Conservation (phyloP, 2,888 invertebrate species). For the Liodrosophila aerea region DNA sequence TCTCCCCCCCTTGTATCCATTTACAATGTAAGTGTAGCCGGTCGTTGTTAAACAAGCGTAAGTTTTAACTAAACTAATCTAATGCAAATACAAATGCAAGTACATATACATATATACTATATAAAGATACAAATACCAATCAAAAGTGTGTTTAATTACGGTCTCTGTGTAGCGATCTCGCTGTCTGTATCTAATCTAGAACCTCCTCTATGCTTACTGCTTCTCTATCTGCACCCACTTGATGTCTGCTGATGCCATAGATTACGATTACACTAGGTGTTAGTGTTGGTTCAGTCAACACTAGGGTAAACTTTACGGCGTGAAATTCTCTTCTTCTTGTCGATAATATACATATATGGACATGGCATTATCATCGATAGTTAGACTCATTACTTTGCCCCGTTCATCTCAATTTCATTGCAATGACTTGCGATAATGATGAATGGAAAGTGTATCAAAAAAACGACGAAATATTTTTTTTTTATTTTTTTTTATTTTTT, state of each 20-base stretch:
- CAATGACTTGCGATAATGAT: no score
- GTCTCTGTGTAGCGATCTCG: neutral
- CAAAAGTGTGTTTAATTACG: conserved; percentile 11
- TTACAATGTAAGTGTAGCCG: conserved; percentile 48
- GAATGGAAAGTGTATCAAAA: no score
- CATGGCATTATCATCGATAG: no score
- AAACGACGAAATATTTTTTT: no score
- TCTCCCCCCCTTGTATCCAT: conserved; percentile 23
- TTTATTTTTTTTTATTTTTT: no score
- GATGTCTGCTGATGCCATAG: neutral
- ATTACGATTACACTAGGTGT: no score
- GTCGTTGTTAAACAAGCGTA: conserved; percentile 58
- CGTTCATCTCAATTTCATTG: no score
- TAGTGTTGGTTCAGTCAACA: neutral
- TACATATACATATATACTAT: conserved; percentile 23
- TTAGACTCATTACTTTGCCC: no score
- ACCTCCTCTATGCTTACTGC: neutral
- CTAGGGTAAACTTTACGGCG: no score
- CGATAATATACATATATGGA: no score
- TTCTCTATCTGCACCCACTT: conserved; percentile 3
- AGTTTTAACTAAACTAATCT: conserved; percentile 51
- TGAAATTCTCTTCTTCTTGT: no score
- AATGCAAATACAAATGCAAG: conserved; percentile 49
- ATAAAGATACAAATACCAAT: neutral
- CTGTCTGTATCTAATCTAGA: conserved; percentile 2